These are phyloP conservation scores for Phrynocephalus vlangalii DNA, from an alignment of 2,797 vertebrate species.

Conservation along the genomic window DNA sequence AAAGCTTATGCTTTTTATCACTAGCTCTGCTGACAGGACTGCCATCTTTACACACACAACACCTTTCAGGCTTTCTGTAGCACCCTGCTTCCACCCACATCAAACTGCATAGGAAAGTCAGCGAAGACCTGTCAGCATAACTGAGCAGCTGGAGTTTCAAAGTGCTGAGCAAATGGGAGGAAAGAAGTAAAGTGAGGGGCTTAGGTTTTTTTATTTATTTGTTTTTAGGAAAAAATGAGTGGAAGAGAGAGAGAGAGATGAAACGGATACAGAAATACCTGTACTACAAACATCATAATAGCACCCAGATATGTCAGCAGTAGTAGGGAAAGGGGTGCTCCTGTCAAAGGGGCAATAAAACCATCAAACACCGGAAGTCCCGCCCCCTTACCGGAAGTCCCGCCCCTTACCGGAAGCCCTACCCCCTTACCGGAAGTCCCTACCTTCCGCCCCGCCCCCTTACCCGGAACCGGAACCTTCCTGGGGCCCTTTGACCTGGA, in stretches of 20 bases:
- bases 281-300: not conserved
- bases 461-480: too few species aligned
- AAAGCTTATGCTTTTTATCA: constrained; percentile 37
- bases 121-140: constrained; percentile 28
- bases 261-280: not conserved
- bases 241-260: not conserved
- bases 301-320: not conserved
- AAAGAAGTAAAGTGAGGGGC: not conserved
- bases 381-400: too few species aligned
- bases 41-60: constrained; percentile 21
- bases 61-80: constrained; percentile 42
- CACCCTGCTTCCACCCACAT: constrained; percentile 22
- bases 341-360: too few species aligned
- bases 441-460: too few species aligned
- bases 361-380: too few species aligned
- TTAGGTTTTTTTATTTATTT: not conserved
- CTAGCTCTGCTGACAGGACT: not conserved
- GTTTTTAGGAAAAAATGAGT: not conserved
- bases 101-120: rapidly evolving
- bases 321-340: too few species aligned
- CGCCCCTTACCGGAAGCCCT: too few species aligned
- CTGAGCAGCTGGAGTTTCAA: not conserved
- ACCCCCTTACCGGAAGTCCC: too few species aligned
- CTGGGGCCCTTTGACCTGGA: too few species aligned
- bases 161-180: not conserved